These are phyloP conservation scores for Tragelaphus buxtoni DNA, from an alignment of 2,113 vertebrate species.

Conservation along the genomic window DNA sequence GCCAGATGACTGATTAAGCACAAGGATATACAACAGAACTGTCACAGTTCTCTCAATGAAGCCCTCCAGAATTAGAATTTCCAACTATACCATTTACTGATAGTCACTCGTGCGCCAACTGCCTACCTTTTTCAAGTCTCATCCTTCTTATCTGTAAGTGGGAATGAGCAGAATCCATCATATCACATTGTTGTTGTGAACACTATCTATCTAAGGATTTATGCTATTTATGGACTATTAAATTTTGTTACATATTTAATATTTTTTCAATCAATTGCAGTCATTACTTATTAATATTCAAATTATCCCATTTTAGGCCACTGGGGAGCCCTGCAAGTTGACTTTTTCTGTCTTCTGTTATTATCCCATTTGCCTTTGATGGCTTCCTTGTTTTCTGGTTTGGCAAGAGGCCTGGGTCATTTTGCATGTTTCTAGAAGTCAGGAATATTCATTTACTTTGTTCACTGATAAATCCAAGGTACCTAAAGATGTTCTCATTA, in stretches of 20 bases:
- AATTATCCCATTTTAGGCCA: not conserved
- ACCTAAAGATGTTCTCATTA: not conserved
- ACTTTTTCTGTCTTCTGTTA: not conserved
- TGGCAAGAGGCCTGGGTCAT: not conserved
- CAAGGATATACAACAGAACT: not conserved
- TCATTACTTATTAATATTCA: not conserved
- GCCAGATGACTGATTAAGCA: not conserved
- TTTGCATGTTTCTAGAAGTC: not conserved
- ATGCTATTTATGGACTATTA: not conserved
- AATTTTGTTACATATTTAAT: not conserved
- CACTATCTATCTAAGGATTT: not conserved
- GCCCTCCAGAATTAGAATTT: not conserved
- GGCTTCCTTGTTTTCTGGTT: not conserved
- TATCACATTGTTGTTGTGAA: not conserved
- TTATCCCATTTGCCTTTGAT: not conserved
- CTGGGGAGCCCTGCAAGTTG: not conserved
- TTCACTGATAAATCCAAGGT: not conserved
- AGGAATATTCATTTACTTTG: not conserved
- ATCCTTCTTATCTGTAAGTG: not conserved
- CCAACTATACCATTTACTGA: not conserved
- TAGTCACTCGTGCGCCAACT: not conserved
- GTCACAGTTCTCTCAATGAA: not conserved
- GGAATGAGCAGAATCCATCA: not conserved
- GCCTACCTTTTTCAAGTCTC: not conserved
- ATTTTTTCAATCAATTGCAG: not conserved